Base-by-base conservation (phyloP, 1,140 invertebrate genomes). In the Musca vetustissima region DNA sequence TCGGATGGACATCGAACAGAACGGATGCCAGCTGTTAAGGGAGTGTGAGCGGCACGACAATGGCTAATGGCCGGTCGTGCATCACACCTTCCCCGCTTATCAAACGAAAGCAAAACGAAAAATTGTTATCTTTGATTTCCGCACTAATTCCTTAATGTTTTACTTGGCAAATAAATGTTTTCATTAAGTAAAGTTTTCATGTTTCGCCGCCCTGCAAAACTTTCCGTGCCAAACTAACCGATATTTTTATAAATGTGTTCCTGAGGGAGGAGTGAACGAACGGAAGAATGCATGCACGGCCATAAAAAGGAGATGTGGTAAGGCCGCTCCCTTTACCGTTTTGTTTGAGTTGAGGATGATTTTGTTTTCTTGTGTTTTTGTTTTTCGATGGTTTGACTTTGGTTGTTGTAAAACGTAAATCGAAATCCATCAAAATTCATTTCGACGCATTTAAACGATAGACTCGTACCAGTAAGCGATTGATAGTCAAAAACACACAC, bases 81-180 rank as follows among this genome's bases (percentile, higher is more conserved):
- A 61, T 61, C 57, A 61, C 57, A 61, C 57, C 32, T 61, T 25
- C 28, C 13, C 36, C 6, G n/a, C 36, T 11, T 43, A 13, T 43
- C 36, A 13, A 9, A 6, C 36, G 13, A 43, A 43, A 43, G 11
- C 36, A 43, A 43, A 28, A 28, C 28, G 8, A 28, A 28, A 61
- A 61, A 61, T 19, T 61, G 57, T 61, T 61, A 61, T 61, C 57
- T 61, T 61, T 61, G 57, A 61, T 61, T 61, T 61, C 57, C 57
- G 57, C 57, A 61, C 57, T 61, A 61, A 61, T 61, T 61, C 57
- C 57, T 61, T 61, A 61, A 61, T 61, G 57, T 61, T 61, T 43
- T 61, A 61, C 57, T 61, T 61, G 57, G 28, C 57, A 61, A 61
- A 61, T 61, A 61, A 61, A 61, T 61, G 57, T 61, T 61, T 61